Conservation (phyloP, 2,888 invertebrate species). For the Agriopis leucophaearia region DNA sequence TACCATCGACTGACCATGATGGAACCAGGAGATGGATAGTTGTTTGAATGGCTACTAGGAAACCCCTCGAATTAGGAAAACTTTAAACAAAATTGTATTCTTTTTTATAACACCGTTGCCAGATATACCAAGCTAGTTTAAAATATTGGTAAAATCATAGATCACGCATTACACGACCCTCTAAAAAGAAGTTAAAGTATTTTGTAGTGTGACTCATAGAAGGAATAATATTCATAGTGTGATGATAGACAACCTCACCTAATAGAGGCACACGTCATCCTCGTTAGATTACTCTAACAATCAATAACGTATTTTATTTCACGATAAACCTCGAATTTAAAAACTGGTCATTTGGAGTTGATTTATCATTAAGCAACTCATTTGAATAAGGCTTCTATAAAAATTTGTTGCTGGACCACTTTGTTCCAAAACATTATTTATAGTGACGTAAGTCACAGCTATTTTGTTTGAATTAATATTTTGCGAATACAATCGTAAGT, state of each 20-base stretch:
- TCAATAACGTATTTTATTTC: constrained; percentile 7
- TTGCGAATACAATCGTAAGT: background rate
- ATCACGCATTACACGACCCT: background rate
- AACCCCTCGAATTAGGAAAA: too few relatives aligned
- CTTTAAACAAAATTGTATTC: too few relatives aligned
- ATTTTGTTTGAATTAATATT: constrained; percentile 3
- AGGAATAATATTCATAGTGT: constrained; percentile 4
- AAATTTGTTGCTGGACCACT: constrained; percentile 24
- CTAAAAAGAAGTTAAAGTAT: background rate
- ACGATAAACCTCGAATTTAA: constrained; percentile 17
- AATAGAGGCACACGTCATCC: constrained; percentile 11
- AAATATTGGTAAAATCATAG: background rate
- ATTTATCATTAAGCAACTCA: constrained; percentile 25
- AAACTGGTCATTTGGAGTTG: constrained; percentile 17
- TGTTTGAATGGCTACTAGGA: too few relatives aligned
- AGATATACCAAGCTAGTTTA: too few relatives aligned
- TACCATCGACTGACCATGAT: too few relatives aligned
- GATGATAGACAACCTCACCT: constrained; percentile 1
- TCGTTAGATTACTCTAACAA: constrained; percentile 18
- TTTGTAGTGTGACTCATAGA: constrained; percentile 2
- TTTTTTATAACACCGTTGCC: too few relatives aligned
- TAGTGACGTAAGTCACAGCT: constrained; percentile 7
- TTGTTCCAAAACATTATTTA: constrained; percentile 25
- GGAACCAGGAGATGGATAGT: too few relatives aligned
- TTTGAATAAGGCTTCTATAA: constrained; percentile 28